These are phyloP conservation scores for Hyles euphorbiae DNA, from an alignment of 1,140 invertebrate genomes.

Conservation along the genomic window DNA sequence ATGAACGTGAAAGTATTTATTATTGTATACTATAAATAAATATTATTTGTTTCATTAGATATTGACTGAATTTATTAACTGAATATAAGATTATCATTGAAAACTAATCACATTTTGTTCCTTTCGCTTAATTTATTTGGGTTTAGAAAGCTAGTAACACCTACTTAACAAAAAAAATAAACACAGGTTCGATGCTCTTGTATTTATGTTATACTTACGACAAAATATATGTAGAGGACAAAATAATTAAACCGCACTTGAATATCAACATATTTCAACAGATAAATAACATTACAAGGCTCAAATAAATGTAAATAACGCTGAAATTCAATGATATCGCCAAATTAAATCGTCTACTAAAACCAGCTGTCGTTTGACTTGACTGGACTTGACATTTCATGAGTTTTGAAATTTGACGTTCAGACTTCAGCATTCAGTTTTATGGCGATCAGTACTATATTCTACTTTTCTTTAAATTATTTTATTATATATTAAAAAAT, in stretches of 20 bases:
- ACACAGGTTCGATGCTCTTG: not conserved
- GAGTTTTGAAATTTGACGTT: too few species aligned
- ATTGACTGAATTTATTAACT: not conserved
- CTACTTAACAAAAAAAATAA: slow-evolving; percentile 6
- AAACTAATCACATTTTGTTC: not conserved
- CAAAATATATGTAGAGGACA: slow-evolving; percentile 55
- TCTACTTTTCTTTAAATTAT: too few species aligned
- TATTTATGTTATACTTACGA: slow-evolving; percentile 50
- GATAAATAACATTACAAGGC: not conserved
- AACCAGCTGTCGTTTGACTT: too few species aligned
- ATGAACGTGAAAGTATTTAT: slow-evolving; percentile 12
- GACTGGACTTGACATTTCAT: too few species aligned
- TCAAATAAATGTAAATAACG: too few species aligned
- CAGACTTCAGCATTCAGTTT: too few species aligned
- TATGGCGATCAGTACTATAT: too few species aligned
- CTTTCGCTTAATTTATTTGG: too few species aligned
- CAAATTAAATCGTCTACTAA: too few species aligned
- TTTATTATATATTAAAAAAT: too few species aligned
- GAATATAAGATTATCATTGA: not conserved
- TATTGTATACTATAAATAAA: not conserved
- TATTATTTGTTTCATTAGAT: not conserved
- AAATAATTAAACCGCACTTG: slow-evolving; percentile 55
- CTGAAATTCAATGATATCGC: too few species aligned
- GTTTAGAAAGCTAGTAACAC: slow-evolving; percentile 1
- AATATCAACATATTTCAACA: slow-evolving; percentile 63